phyloP scores from a whole-genome alignment of 2,113 vertebrate genomes.

The Apodemus sylvaticus region DNA sequence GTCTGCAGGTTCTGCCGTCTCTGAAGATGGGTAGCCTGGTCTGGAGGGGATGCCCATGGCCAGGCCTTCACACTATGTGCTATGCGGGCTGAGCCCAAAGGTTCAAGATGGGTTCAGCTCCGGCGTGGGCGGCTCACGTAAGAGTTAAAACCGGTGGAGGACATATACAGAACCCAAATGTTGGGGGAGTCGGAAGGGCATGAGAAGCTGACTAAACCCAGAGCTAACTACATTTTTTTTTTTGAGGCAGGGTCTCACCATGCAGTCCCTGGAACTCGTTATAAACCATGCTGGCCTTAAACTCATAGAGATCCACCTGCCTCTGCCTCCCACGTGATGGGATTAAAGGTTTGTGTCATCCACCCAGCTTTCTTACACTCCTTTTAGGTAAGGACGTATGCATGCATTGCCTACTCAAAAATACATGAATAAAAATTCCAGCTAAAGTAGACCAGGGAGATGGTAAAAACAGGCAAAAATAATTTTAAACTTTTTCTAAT shows the following conservation, averaged over 20 bases:
- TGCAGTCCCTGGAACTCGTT: background rate
- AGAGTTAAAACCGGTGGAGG: background rate
- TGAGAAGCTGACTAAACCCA: background rate
- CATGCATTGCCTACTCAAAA: background rate
- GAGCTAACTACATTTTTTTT: background rate
- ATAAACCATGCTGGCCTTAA: background rate
- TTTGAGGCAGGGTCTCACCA: background rate
- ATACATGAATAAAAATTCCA: background rate
- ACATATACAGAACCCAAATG: fast-evolving
- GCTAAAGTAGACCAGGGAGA: background rate
- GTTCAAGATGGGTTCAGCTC: too few relatives aligned
- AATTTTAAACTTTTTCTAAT: constrained; percentile 24
- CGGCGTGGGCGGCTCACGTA: background rate
- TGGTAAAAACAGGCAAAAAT: background rate
- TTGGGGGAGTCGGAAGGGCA: background rate
- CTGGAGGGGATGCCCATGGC: background rate
- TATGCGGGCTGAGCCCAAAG: background rate
- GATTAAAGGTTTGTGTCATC: background rate
- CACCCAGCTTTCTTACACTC: background rate
- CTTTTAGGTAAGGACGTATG: background rate
- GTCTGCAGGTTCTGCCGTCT: background rate
- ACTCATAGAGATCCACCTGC: background rate
- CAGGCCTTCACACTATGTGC: fast-evolving
- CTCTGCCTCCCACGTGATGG: background rate
- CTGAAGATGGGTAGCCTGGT: fast-evolving